Evolutionary conservation across 2,113 vertebrate species (phyloP), one percentile per base, ranked within the genome.

Genomic region (Polyodon spathula): DNA sequence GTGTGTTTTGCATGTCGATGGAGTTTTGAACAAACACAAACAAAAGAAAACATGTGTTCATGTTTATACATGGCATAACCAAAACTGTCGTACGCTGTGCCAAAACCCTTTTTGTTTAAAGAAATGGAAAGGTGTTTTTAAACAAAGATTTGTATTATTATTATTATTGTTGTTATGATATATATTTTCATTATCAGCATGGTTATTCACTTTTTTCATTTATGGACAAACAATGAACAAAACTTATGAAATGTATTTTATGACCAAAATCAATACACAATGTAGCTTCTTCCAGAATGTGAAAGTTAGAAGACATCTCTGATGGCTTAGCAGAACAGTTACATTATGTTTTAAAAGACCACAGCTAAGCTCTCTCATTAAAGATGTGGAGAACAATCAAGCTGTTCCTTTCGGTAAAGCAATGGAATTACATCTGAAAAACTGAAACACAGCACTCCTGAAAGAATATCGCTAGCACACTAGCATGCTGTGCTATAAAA

Each of bases 71-170:
- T 68, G 63, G 60, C 62, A 53, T n/a, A 62, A 64, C 58, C 60
- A 63, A 63, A 61, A 59, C 42, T 37, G 59, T 67, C 4, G 38
- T 59, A 58, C 51, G 8, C 58, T 60, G 63, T 72, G 66, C 69
- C 70, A 70, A 66, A 62, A 57, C 39, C 42, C 52, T 39, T 9
- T 16, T 2, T 38, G 57, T 11, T 27, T 58, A 48, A 37, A 15
- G 51, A 38, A 27, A 11, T 42, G 16, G 41, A 40, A 16, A 15
- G 14, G 4, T 38, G 57, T 58, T 17, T 50, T 50, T 11, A 10
- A 14, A 4, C 16, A 43, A 6, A 15, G 61, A 39, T 11, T 27
- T 58, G 7, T 57, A 15, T 56, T 40, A 27, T n/a, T 42, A 17
- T 48, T 37, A 42, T 16, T 10, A 17, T 61, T 51, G 15, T 6